phyloP scores from a whole-genome alignment of 2,113 vertebrate genomes.

The Ailurus styani region DNA sequence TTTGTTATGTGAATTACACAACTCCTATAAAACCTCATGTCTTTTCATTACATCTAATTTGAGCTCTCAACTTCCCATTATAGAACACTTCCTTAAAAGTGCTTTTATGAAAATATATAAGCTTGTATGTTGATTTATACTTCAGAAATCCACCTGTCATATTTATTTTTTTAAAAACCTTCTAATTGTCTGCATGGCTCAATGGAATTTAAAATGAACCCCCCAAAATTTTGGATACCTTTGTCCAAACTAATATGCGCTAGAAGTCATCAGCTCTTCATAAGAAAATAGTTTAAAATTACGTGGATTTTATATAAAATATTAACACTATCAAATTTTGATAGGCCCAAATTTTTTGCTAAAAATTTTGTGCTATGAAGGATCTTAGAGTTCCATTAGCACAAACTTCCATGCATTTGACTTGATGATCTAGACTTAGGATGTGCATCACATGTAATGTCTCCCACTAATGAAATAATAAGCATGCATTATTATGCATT shows the following conservation, averaged over 20 bases:
- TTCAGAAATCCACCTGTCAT: conserved; percentile 38
- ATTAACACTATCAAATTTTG: background rate
- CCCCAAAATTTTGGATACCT: background rate
- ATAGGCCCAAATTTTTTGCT: background rate
- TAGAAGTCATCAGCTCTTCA: background rate
- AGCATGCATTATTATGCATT: conserved; percentile 21
- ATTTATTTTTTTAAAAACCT: background rate
- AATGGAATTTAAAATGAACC: conserved; percentile 28
- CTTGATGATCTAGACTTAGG: background rate
- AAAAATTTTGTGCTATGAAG: background rate
- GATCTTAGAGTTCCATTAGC: background rate
- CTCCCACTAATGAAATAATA: conserved; percentile 49
- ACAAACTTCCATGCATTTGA: background rate
- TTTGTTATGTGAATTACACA: background rate
- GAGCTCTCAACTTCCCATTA: conserved; percentile 17
- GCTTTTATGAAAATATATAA: conserved; percentile 46
- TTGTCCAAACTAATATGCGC: background rate
- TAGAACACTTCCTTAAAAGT: conserved; percentile 35
- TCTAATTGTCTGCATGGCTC: background rate
- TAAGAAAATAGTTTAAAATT: conserved; percentile 31
- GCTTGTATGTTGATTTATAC: conserved; percentile 55
- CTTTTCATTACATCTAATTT: conserved; percentile 24
- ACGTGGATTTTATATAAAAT: conserved; percentile 14
- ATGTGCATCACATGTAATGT: conserved; percentile 39
- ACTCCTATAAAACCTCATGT: conserved; percentile 16